Evolutionary conservation across 2,888 invertebrate genomes (phyloP), one percentile per base, ranked within the genome.

Genomic region (Epirrhoe alternata): DNA sequence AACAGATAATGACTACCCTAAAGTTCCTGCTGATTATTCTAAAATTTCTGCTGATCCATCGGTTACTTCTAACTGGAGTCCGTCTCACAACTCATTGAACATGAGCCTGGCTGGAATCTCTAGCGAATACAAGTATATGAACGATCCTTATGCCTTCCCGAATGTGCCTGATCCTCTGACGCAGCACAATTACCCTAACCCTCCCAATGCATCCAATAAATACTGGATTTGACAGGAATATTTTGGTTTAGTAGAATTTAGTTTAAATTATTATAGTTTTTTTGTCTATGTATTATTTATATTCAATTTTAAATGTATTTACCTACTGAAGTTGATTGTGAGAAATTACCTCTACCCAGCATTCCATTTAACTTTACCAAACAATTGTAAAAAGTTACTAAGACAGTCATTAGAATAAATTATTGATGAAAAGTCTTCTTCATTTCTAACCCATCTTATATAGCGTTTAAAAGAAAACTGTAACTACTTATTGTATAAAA

Each of bases 1-100:
- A 77, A 88, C 89, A 81, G 74, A 76, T 79, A 89, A 79, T 75
- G 95, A 95, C 77, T 95, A 95, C 76, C 92, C 94, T 14, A 95
- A 95, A 87, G 85, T 90, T 84, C 89, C 92, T 83, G 85, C 93
- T 70, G 92, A 93, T 77, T 93, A 92, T 76, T 91, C 94, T 55
- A 94, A 94, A 83, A 84, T 93, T 47, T 73, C 93, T 16, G 79
- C 84, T 14, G 95, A 95, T 77, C 94, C 94, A 38, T 86, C 85
- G 14, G 78, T 93, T 50, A 87, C 94, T 70, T 89, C 95, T 0
- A 95, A 94, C 75, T 94, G 94, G 94, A 94, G 90, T 75, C 90
- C 93, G 5, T 90, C 94, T 4, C 92, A 94, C 63, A 90, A 88
- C 72, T 87, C 93, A 12, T 77, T 94, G 49, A 94, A 94, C 68